Evolutionary conservation across 2,113 vertebrate genomes (phyloP).

Genomic region (Atractosteus spatula): DNA sequence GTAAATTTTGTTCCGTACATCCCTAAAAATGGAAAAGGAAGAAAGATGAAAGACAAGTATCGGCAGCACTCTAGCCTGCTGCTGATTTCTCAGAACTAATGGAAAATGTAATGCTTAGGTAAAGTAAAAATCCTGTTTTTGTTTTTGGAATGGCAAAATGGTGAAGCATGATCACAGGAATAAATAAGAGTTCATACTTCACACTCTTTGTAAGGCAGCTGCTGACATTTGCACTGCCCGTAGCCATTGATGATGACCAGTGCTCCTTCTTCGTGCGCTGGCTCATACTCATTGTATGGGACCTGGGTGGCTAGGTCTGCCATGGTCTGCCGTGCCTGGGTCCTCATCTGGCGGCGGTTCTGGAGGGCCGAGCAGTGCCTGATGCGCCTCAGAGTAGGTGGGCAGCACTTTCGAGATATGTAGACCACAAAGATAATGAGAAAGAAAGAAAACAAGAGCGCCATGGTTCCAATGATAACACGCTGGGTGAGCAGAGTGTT

Average conservation of each 20-base stretch:
- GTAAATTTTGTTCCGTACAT: too few relatives aligned
- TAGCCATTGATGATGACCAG: slow-evolving; percentile 98
- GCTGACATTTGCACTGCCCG: slow-evolving; percentile 99
- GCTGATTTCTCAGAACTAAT: not conserved
- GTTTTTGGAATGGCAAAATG: slow-evolving; percentile 69
- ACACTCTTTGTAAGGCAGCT: slow-evolving; percentile 99
- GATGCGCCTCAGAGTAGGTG: slow-evolving; percentile 92
- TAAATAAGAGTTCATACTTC: slow-evolving; percentile 91
- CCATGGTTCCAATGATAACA: slow-evolving; percentile 98
- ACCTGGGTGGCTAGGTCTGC: slow-evolving; percentile 94
- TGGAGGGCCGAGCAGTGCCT: slow-evolving; percentile 96
- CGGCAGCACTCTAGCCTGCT: not conserved
- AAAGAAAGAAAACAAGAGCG: slow-evolving; percentile 98
- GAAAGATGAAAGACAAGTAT: too few relatives aligned
- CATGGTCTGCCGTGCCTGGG: slow-evolving; percentile 95
- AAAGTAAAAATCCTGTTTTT: slow-evolving; percentile 66
- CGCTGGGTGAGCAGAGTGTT: slow-evolving; percentile 93
- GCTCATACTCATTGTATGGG: slow-evolving; percentile 96
- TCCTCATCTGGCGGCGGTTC: slow-evolving; percentile 95
- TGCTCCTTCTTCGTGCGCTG: slow-evolving; percentile 91
- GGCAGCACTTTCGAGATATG: slow-evolving; percentile 98
- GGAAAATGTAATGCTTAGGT: not conserved
- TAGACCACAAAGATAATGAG: slow-evolving; percentile 99
- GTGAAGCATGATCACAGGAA: slow-evolving; percentile 64
- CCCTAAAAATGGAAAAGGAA: too few relatives aligned